Evolutionary conservation across 2,797 vertebrate genomes (phyloP).

Genomic region (Lycodopsis pacificus): DNA sequence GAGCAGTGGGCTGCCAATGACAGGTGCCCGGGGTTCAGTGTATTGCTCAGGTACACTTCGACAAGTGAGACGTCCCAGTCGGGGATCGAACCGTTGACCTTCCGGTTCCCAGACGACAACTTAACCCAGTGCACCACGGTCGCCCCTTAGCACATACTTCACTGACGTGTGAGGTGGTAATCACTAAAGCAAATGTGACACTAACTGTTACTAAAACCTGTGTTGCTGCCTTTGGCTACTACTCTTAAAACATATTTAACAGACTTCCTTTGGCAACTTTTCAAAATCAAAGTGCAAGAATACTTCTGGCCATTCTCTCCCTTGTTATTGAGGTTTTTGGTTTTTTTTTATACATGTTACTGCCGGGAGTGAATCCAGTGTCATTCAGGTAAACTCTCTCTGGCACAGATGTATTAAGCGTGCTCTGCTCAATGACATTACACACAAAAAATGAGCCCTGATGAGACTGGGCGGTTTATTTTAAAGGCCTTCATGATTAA

Average conservation of each 20-base stretch:
- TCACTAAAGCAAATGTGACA: neutral
- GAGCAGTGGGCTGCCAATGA: too few relatives aligned
- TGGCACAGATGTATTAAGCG: conserved; percentile 28
- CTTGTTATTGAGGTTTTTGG: neutral
- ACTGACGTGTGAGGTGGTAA: neutral
- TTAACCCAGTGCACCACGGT: too few relatives aligned
- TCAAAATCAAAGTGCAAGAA: conserved; percentile 7
- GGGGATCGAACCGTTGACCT: too few relatives aligned
- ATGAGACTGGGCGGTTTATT: conserved; percentile 30
- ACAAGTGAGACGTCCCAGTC: too few relatives aligned
- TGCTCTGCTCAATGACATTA: conserved; percentile 33
- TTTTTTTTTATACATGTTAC: conserved; percentile 26
- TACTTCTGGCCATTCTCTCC: conserved; percentile 11
- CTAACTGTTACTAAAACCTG: neutral
- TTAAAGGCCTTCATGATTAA: conserved; percentile 51
- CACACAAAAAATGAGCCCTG: conserved; percentile 28
- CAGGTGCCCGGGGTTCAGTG: too few relatives aligned
- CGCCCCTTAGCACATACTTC: conserved; percentile 1
- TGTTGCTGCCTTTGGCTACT: neutral
- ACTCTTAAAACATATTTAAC: neutral
- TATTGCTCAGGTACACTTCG: too few relatives aligned
- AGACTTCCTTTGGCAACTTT: conserved; percentile 10
- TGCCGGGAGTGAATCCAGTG: neutral
- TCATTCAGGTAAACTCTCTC: conserved; percentile 37
- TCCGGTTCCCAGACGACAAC: too few relatives aligned